Percentiles rank a stretch among this genome's conserved stretches.
These are phyloP conservation scores for Papio anubis DNA, from an alignment of 2,113 vertebrate species.

Conservation along the genomic window DNA sequence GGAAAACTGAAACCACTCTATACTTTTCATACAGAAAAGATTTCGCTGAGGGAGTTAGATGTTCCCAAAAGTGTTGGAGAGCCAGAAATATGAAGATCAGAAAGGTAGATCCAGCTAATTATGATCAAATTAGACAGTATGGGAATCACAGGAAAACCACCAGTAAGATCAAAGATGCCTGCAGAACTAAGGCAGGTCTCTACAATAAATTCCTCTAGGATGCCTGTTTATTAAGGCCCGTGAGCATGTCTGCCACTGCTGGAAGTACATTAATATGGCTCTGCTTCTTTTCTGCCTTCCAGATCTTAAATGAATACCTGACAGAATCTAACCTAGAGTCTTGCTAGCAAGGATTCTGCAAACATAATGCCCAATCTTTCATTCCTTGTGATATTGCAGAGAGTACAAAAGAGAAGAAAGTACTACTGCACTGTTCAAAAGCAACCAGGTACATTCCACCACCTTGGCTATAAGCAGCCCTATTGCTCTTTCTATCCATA, in stretches of 20 bases:
- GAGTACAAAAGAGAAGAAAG: neutral
- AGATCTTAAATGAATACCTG: neutral
- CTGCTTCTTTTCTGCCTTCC: neutral
- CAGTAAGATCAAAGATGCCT: neutral
- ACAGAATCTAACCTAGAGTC: neutral
- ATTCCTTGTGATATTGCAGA: neutral
- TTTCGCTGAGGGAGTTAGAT: neutral
- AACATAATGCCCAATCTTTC: neutral
- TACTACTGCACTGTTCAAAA: neutral
- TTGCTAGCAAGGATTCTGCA: neutral
- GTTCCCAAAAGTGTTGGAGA: neutral
- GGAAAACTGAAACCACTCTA: neutral
- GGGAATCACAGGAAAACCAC: neutral
- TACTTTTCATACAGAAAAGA: neutral
- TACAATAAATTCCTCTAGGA: neutral
- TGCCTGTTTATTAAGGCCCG: neutral
- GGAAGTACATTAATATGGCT: accelerated
- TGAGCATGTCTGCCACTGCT: neutral
- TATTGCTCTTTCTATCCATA: neutral
- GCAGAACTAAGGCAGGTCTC: neutral
- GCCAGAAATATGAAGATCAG: neutral
- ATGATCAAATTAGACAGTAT: neutral
- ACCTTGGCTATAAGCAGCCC: neutral
- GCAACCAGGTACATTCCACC: neutral
- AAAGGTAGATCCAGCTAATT: neutral